Evolutionary conservation across 1,140 invertebrate genomes (phyloP), one percentile per base, ranked within the genome.

Genomic region (Holotrichia oblita): DNA sequence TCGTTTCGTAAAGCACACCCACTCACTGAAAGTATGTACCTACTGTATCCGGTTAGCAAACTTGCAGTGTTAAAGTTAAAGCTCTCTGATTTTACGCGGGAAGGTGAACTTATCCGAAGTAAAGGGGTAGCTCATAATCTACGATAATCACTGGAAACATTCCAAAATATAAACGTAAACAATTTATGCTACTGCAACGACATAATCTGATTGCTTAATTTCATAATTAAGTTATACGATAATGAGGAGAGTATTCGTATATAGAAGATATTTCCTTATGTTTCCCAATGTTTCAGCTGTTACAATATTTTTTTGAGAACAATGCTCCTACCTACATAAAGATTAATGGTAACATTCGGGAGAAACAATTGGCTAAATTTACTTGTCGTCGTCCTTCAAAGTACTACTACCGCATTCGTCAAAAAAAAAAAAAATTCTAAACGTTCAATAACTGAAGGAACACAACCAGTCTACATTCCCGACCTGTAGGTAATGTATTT

Each of bases 151-250:
- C 48, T 55, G 48, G 48, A 55, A 17, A 17, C 48, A 6, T 55
- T 17, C 48, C 48, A 55, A 55, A n/a, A 55, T 55, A 48, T 48
- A 48, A 48, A 48, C 44, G n/a, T n/a, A n/a, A 48, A 48, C 44
- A 14, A 55, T 55, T 55, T 55, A 34, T 34, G 27, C 27, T 34
- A 17, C 48, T 55, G 12, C 48, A 55, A 55, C 12, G 17, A 55
- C n/a, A 55, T 55, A 55, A 55, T 55, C 17, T 55, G 12, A 14
- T 17, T 55, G 48, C 48, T 55, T 55, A 55, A 14, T 55, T 55
- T 55, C 44, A 10, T 48, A 48, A 48, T 48, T 48, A 9, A 48
- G 44, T 48, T 48, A 0, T 12, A 48, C 44, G n/a, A 48, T n/a
- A 48, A 48, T 48, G 48, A n/a, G 17, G 6, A 55, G 0, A 14